Base-by-base conservation (phyloP, 2,797 vertebrate species). In the Masticophis lateralis region DNA sequence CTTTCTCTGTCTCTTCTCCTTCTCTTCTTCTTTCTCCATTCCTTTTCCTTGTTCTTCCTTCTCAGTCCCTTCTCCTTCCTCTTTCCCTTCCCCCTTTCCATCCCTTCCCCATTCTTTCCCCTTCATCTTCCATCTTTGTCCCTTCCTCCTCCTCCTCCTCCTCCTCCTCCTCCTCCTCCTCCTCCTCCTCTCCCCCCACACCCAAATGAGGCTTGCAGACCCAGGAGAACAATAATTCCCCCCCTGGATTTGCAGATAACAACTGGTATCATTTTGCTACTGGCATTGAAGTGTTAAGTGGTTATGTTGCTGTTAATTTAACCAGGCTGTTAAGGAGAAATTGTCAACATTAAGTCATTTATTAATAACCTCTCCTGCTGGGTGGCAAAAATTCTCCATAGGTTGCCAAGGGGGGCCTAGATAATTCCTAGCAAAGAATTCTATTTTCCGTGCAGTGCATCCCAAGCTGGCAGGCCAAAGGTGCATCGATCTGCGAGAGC, bases 381-480 rank as follows among this genome's bases (percentile, higher is more conserved):
- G 74, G 74, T 12, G 43, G 43, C 28, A 83, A 27, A 27, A 87
- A 79, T 88, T 93, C 3, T 87, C 94, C 43, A 91, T 96, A 93
- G 93, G 92, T 22, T 96, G 94, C 66, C 94, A 95, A 96, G 94
- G 7, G 27, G 10, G 61, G 14, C 28, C 13, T 0, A 20, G n/a
- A 32, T 55, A 87, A 87, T 87, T 87, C 28, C 28, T 55, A 83
- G 74, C 18, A 4, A 3, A 10, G 37, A 9, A 3, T 22, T 47
- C 9, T 47, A 3, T 25, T 66, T 43, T 57, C 56, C 5, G 0
- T 9, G 88, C 43, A 10, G 10, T 1, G 1, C 6, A 2, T 32
- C 28, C 25, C 55, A 56, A 32, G 32, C 7, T 11, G 9, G 87
- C 22, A 88, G 7, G 87, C 16, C n/a, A 88, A 88, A 59, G 22